Percentiles rank a stretch among this genome's conserved stretches.
These are phyloP conservation scores for Leptopilina syphax DNA, from an alignment of 2,888 invertebrate species.

Conservation along the genomic window DNA sequence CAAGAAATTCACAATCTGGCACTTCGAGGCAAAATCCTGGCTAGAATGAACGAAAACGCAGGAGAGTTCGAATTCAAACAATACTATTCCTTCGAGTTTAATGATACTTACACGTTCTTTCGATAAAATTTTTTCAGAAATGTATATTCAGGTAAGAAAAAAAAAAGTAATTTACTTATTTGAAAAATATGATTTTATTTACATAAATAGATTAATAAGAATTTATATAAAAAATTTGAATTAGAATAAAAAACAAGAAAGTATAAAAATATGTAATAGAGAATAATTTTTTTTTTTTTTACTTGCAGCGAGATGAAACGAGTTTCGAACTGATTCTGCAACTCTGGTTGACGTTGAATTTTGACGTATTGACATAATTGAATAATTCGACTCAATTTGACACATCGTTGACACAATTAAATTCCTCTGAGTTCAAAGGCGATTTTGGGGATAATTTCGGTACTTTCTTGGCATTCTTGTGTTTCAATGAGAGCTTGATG, in stretches of 20 bases:
- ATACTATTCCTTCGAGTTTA: slow-evolving; percentile 68
- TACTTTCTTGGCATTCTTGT: slow-evolving; percentile 82
- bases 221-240: too few relatives aligned
- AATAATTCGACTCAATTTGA: slow-evolving; percentile 78
- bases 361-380: slow-evolving; percentile 79
- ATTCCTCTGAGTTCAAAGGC: slow-evolving; percentile 83
- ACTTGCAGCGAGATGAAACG: slow-evolving; percentile 84
- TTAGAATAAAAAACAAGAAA: too few relatives aligned
- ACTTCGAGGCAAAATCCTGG: slow-evolving; percentile 55
- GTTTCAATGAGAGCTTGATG: slow-evolving; percentile 88
- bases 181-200: too few relatives aligned
- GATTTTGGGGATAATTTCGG: slow-evolving; percentile 82
- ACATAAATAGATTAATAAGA: too few relatives aligned
- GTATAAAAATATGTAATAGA: too few relatives aligned
- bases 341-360: slow-evolving; percentile 91
- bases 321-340: slow-evolving; percentile 91
- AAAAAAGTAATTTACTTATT: too few relatives aligned
- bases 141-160: slow-evolving; percentile 78
- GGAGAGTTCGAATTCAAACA: slow-evolving; percentile 66
- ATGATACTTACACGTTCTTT: slow-evolving; percentile 85
- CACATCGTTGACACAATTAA: slow-evolving; percentile 80
- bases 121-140: slow-evolving; percentile 82
- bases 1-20: slow-evolving; percentile 47
- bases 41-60: slow-evolving; percentile 66
- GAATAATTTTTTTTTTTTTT: slow-evolving; percentile 47